Evolutionary conservation across 2,113 vertebrate genomes (phyloP), one percentile per base, ranked within the genome.

Genomic region (Pteruthius melanotis): DNA sequence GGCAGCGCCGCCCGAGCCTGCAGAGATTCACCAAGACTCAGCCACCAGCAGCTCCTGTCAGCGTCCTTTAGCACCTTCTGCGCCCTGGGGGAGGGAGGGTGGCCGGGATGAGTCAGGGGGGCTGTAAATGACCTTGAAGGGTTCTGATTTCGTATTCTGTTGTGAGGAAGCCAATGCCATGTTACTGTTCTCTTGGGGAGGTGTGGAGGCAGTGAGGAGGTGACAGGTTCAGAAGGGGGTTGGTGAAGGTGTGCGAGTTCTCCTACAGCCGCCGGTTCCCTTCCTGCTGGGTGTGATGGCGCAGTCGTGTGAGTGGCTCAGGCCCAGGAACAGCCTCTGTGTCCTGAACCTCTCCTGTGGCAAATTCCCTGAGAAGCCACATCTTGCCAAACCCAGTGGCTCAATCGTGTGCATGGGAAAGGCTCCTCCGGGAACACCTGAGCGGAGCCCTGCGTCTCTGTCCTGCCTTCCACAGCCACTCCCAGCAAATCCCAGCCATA

Each of bases 191-290:
- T 39, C 42, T 5, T 30, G 31, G 61, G 37, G 28, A n/a, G 57
- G 15, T 7, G 2, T 6, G 31, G 44, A 17, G 56, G 45, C 63
- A 44, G 21, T 0, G 11, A 66, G 54, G 39, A 37, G 39, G 53
- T 19, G 45, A 17, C 33, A 37, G 30, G 31, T 69, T 40, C 22
- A 20, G 49, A 76, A 20, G 12, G 56, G 60, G 59, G 23, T 37
- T 49, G 63, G 18, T 80, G 14, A 30, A 50, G 30, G 18, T 7
- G 2, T 15, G 22, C 49, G 77, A n/a, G 15, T 82, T 82, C 42
- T 53, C 50, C 13, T 40, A 8, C 1, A 2, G 1, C 18, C 0
- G 0, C 60, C 0, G 0, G 14, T 53, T 85, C n/a, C 47, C 52
- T 72, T 76, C 59, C 68, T 0, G 0, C 85, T 74, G 8, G 4